A percentile compares a stretch with the other conserved stretches of the same genome.
These are phyloP conservation scores for Nycticryphes semicollaris DNA, from an alignment of 2,113 vertebrate genomes.

Conservation along the genomic window DNA sequence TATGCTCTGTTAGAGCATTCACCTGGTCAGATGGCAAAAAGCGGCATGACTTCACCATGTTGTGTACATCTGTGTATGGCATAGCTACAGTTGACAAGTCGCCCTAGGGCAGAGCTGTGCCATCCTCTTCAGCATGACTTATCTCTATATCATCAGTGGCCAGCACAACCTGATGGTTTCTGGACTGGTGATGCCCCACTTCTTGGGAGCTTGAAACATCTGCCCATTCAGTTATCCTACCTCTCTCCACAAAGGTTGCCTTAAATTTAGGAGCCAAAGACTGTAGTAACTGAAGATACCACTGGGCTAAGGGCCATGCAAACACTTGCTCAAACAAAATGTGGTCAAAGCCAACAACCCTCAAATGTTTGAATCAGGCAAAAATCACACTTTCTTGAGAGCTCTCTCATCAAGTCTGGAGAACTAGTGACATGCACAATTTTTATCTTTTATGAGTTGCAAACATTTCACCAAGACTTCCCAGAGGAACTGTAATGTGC, in stretches of 20 bases:
- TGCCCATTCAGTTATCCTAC: background rate
- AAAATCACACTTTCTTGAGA: background rate
- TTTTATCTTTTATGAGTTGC: background rate
- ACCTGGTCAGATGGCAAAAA: background rate
- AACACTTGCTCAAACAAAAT: background rate
- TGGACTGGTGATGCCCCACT: background rate
- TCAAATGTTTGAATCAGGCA: background rate
- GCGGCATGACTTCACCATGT: fast-evolving
- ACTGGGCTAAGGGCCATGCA: fast-evolving
- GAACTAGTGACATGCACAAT: background rate
- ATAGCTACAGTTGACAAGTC: background rate
- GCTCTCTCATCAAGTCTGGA: background rate
- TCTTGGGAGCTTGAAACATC: background rate
- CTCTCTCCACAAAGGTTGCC: background rate
- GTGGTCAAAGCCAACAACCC: background rate
- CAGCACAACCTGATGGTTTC: background rate
- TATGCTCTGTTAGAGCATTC: background rate
- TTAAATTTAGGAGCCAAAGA: background rate
- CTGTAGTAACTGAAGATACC: background rate
- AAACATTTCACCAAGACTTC: background rate
- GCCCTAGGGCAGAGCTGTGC: background rate
- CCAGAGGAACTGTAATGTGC: background rate
- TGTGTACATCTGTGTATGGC: too few species aligned
- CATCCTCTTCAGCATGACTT: fast-evolving
- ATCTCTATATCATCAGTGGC: background rate